These are phyloP conservation scores for Lepidurus couesii DNA, from an alignment of 1,140 invertebrate genomes.

Conservation along the genomic window DNA sequence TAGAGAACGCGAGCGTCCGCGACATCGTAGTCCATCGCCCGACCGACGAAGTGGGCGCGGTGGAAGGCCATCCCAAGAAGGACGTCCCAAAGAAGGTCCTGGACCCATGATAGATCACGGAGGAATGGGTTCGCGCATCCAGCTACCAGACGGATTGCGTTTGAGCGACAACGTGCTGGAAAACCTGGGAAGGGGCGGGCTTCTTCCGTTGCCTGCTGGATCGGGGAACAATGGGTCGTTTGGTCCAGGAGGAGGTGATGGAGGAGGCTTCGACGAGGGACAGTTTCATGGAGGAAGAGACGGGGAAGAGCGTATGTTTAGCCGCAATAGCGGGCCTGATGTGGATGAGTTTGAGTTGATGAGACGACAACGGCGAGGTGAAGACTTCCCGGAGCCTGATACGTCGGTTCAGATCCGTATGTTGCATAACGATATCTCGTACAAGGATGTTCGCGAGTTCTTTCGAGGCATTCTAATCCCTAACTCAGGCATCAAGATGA, in stretches of 20 bases:
- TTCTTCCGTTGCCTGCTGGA: background rate
- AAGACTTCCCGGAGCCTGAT: slow-evolving; percentile 29
- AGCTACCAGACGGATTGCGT: background rate
- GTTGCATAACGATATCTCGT: slow-evolving; percentile 59
- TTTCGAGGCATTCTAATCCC: slow-evolving; percentile 71
- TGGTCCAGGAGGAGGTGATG: background rate
- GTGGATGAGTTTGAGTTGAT: slow-evolving; percentile 33
- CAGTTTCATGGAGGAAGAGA: slow-evolving; percentile 37
- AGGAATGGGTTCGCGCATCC: slow-evolving; percentile 20
- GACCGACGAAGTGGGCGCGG: slow-evolving; percentile 36
- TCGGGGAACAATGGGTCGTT: background rate
- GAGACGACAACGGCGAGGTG: slow-evolving; percentile 28
- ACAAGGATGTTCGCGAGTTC: slow-evolving; percentile 70
- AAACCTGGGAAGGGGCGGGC: background rate
- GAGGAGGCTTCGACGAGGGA: slow-evolving; percentile 35
- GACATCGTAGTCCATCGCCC: slow-evolving; percentile 36
- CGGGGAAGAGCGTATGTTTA: slow-evolving; percentile 38
- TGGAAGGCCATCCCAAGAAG: slow-evolving; percentile 35
- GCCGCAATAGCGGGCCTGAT: slow-evolving; percentile 34
- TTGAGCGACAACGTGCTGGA: background rate
- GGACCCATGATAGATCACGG: slow-evolving; percentile 34
- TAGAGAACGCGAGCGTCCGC: slow-evolving; percentile 32
- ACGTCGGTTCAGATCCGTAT: slow-evolving; percentile 64
- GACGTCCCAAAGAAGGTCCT: slow-evolving; percentile 36
- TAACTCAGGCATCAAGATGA: slow-evolving; percentile 75